phyloP scores from a whole-genome alignment of 2,888 invertebrate genomes.

The Caenorhabditis parvicauda region DNA sequence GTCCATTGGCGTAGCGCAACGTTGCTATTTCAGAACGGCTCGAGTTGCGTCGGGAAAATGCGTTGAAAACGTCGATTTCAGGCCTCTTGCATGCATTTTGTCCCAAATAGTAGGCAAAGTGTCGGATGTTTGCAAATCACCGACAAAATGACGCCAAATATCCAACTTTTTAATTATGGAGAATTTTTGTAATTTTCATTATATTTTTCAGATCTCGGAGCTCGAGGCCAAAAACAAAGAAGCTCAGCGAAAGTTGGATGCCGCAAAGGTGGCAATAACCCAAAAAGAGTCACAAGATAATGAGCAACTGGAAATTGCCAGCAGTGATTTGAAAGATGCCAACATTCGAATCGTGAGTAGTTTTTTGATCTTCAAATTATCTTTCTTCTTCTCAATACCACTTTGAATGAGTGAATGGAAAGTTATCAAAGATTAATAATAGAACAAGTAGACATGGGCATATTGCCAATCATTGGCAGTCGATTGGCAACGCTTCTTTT shows the following conservation, averaged over 20 bases:
- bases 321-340: conserved; percentile 67
- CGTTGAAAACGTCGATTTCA: too few species aligned
- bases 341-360: conserved; percentile 64
- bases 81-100: not conserved
- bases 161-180: too few species aligned
- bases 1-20: too few species aligned
- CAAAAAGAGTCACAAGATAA: conserved; percentile 54
- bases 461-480: too few species aligned
- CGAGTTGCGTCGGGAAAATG: too few species aligned
- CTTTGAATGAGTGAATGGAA: not conserved
- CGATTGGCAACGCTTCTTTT: too few species aligned
- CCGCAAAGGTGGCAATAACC: conserved; percentile 26
- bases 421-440: not conserved
- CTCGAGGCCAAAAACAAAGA: conserved; percentile 51
- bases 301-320: conserved; percentile 67
- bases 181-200: not conserved
- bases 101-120: conserved; percentile 1
- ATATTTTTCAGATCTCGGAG: conserved; percentile 12
- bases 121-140: too few species aligned
- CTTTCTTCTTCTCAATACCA: too few species aligned
- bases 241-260: conserved; percentile 61
- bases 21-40: too few species aligned
- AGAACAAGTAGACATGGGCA: too few species aligned
- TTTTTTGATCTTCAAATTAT: not conserved
- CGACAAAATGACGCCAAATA: too few species aligned